These are phyloP conservation scores for Haemorhous mexicanus DNA, from an alignment of 2,113 vertebrate genomes.

Conservation along the genomic window DNA sequence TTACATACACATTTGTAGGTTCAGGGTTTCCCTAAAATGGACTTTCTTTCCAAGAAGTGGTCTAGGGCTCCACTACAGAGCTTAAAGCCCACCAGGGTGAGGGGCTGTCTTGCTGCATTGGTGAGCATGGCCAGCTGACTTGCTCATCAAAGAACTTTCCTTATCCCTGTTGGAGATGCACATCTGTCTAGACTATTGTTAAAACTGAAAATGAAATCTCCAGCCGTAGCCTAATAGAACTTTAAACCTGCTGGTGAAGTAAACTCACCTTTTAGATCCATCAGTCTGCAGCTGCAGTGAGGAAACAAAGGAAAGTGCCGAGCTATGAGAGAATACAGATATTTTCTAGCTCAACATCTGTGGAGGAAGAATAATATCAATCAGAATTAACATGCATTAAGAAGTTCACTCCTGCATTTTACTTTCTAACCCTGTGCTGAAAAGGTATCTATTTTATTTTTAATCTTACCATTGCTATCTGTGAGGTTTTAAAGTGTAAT, in stretches of 20 bases:
- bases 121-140: constrained; percentile 15
- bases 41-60: background rate
- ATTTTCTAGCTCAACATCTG: constrained; percentile 20
- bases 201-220: constrained; percentile 49
- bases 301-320: constrained; percentile 35
- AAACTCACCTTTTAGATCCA: constrained; percentile 24
- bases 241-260: constrained; percentile 49
- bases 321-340: background rate
- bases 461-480: background rate
- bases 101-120: background rate
- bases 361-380: background rate
- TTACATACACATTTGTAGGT: background rate
- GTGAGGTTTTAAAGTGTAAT: background rate
- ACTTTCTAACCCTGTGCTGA: background rate
- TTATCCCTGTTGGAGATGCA: constrained; percentile 31
- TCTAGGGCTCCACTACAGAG: background rate
- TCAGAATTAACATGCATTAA: background rate
- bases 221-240: constrained; percentile 46
- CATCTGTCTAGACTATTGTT: constrained; percentile 42
- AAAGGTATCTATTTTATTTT: background rate
- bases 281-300: constrained; percentile 28
- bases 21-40: background rate
- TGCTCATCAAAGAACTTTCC: constrained; percentile 57
- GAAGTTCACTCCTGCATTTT: background rate
- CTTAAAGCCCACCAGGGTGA: background rate